phyloP scores from a whole-genome alignment of 2,113 vertebrate genomes.

The Brachyhypopomus occidentalis region DNA sequence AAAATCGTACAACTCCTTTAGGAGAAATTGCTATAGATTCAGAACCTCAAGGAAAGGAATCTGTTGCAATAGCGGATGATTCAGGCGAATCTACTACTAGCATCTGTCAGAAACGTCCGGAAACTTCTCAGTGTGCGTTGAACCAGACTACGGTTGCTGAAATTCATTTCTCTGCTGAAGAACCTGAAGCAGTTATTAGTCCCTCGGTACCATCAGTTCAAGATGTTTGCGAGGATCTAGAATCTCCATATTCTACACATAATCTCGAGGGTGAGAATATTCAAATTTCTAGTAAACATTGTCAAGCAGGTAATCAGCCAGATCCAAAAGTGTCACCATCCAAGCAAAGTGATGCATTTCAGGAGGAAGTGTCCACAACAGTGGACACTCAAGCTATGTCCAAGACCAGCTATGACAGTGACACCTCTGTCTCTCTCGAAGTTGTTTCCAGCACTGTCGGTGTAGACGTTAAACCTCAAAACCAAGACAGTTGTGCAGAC shows the following conservation, averaged over 20 bases:
- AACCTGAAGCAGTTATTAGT: neutral
- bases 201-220: neutral
- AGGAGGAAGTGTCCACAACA: conserved; percentile 9
- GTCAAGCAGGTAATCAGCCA: neutral
- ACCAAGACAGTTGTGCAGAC: conserved; percentile 56
- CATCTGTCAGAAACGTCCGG: neutral
- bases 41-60: neutral
- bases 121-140: neutral
- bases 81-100: neutral
- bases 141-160: neutral
- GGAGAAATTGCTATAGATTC: neutral
- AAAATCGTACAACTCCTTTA: neutral
- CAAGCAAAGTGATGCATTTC: conserved; percentile 18
- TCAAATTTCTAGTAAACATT: neutral
- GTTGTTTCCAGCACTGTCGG: conserved; percentile 69
- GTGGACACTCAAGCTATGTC: neutral
- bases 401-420: conserved; percentile 13
- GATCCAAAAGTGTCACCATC: neutral
- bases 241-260: neutral
- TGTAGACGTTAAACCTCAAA: conserved; percentile 57
- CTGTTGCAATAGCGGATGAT: neutral
- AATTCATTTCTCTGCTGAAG: neutral
- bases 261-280: neutral
- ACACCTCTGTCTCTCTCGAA: conserved; percentile 50
- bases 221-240: neutral